Conservation (phyloP, 2,797 vertebrate species). For the Pantherophis alleghaniensis region DNA sequence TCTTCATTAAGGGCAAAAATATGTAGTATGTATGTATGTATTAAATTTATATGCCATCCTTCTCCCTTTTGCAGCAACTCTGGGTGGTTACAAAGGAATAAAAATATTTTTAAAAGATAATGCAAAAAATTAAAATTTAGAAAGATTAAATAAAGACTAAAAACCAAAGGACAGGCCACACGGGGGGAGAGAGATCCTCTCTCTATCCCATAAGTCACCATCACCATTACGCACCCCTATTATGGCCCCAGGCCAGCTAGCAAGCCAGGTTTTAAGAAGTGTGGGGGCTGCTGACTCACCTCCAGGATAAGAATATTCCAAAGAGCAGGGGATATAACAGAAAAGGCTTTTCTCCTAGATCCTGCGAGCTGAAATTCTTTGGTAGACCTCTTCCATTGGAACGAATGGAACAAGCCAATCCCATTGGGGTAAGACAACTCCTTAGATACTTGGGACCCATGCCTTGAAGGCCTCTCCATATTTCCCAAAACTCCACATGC, state of each 20-base stretch:
- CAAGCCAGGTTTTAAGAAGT: neutral
- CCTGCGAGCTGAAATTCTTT: neutral
- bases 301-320: neutral
- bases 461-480: neutral
- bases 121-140: neutral
- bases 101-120: neutral
- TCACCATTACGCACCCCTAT: neutral
- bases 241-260: neutral
- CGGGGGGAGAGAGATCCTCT: neutral
- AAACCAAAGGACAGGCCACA: neutral
- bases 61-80: neutral
- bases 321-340: neutral
- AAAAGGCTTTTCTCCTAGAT: no score
- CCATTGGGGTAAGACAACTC: neutral
- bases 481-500: neutral
- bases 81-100: neutral
- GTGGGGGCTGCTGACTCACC: neutral
- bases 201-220: neutral
- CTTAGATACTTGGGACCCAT: neutral
- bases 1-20: conserved; percentile 39
- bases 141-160: neutral
- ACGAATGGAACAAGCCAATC: neutral
- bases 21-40: neutral
- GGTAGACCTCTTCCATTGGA: neutral
- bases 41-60: neutral